These are phyloP conservation scores for Drosophila nebulosa DNA, from an alignment of 1,140 invertebrate species.

Conservation along the genomic window DNA sequence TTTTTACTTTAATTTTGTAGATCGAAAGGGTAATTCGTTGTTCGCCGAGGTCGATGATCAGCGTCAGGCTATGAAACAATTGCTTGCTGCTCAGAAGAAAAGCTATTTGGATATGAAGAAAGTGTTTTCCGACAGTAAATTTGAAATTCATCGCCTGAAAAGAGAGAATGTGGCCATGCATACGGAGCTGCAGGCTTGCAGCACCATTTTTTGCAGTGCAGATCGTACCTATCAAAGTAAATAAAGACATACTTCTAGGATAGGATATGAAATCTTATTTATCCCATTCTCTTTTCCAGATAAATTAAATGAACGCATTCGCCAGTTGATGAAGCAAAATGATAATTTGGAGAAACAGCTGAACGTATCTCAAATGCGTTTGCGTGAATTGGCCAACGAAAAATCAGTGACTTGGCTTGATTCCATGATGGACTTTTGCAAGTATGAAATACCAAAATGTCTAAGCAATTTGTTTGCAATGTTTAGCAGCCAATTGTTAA, in stretches of 20 bases:
- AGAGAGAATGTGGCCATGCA: conserved; percentile 80
- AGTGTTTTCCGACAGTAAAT: conserved; percentile 70
- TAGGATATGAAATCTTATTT: no score
- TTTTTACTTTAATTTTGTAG: conserved; percentile 21
- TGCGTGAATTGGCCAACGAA: conserved; percentile 66
- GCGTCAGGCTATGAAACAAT: conserved; percentile 76
- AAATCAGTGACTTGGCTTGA: conserved; percentile 75
- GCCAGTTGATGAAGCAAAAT: conserved; percentile 56
- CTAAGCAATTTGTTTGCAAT: conserved; percentile 44
- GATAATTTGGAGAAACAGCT: conserved; percentile 59
- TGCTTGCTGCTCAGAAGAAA: conserved; percentile 79
- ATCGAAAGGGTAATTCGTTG: conserved; percentile 82
- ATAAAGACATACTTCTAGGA: background rate
- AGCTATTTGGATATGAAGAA: conserved; percentile 81
- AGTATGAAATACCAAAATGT: conserved; percentile 69
- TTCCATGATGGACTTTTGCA: conserved; percentile 80
- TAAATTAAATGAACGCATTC: conserved; percentile 75
- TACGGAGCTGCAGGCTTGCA: conserved; percentile 66
- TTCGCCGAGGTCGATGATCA: conserved; percentile 83
- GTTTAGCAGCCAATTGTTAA: conserved; percentile 48
- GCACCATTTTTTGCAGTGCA: conserved; percentile 74
- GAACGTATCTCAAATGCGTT: conserved; percentile 50
- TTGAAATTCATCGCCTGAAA: conserved; percentile 81
- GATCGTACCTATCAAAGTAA: conserved; percentile 73
- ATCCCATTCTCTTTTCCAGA: conserved; percentile 19